Evolutionary conservation across 1,140 invertebrate genomes (phyloP).

Genomic region (Phocides pigmalion): DNA sequence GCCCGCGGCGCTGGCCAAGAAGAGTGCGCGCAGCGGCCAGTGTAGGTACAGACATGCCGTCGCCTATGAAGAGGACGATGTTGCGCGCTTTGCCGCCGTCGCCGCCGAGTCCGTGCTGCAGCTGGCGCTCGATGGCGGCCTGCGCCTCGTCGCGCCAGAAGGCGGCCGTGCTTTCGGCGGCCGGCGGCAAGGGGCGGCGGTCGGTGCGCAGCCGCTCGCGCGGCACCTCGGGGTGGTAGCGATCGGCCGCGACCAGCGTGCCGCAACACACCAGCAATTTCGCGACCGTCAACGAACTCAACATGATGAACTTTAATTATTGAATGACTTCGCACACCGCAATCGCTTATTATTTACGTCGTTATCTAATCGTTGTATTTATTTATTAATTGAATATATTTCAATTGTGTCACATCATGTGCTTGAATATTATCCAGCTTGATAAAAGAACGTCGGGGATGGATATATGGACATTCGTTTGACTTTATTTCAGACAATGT

Average conservation of each 20-base stretch:
- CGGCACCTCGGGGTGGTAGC: conserved; percentile 42
- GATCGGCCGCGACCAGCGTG: conserved; percentile 31
- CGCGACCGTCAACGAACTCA: neutral
- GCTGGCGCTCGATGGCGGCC: conserved; percentile 33
- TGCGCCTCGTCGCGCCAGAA: conserved; percentile 53
- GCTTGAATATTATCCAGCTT: neutral
- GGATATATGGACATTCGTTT: too few species aligned
- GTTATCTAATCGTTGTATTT: conserved; percentile 19
- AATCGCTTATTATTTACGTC: neutral
- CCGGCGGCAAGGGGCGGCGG: neutral
- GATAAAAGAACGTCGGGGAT: conserved; percentile 9
- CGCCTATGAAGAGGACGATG: conserved; percentile 90
- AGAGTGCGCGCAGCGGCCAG: conserved; percentile 87
- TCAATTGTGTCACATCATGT: neutral
- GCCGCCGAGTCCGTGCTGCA: conserved; percentile 9
- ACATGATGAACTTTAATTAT: neutral
- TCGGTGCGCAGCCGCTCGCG: neutral
- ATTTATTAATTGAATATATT: neutral
- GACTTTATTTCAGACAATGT: too few species aligned
- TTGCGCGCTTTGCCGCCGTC: conserved; percentile 85
- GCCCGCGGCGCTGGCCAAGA: conserved; percentile 85
- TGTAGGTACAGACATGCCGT: conserved; percentile 90
- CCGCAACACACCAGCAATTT: neutral
- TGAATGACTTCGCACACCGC: neutral
- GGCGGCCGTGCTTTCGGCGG: conserved; percentile 37